A percentile compares a stretch with the other conserved stretches of the same genome.
phyloP scores from a whole-genome alignment of 2,888 invertebrate species.

The Diarsia mendica region DNA sequence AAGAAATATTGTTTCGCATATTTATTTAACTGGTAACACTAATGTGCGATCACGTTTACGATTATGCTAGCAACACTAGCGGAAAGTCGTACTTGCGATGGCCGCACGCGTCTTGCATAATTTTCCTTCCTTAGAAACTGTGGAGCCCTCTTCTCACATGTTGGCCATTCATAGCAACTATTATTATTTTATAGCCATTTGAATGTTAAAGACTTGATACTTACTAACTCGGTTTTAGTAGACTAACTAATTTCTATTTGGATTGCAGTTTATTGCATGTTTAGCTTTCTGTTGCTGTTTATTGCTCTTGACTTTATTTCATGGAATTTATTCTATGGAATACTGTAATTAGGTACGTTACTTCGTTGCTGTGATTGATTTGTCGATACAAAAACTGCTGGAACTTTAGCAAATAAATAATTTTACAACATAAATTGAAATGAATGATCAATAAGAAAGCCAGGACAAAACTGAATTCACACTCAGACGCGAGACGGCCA shows the following conservation, averaged over 20 bases:
- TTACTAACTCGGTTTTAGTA: slow-evolving; percentile 24
- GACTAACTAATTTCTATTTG: slow-evolving; percentile 43
- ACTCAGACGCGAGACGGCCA: not conserved
- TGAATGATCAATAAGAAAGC: too few species aligned
- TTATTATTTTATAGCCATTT: slow-evolving; percentile 43
- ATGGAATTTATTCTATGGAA: not conserved
- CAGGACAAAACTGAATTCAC: not conserved
- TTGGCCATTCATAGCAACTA: slow-evolving; percentile 43
- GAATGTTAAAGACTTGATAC: slow-evolving; percentile 32
- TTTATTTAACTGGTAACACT: slow-evolving; percentile 80
- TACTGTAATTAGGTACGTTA: not conserved
- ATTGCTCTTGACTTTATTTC: slow-evolving; percentile 1
- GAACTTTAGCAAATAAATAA: too few species aligned
- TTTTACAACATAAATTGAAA: not conserved
- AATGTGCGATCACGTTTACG: slow-evolving; percentile 83
- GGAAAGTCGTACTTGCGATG: slow-evolving; percentile 43
- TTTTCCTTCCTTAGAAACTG: slow-evolving; percentile 58
- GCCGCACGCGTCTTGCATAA: slow-evolving; percentile 71
- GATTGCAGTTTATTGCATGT: slow-evolving; percentile 24
- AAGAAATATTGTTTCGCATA: slow-evolving; percentile 71
- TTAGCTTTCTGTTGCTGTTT: not conserved
- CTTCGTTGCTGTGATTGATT: not conserved
- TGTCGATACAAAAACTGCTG: too few species aligned
- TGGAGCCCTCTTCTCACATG: slow-evolving; percentile 45
- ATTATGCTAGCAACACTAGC: slow-evolving; percentile 71